phyloP scores from a whole-genome alignment of 2,797 vertebrate species.

The Antennarius maculatus region DNA sequence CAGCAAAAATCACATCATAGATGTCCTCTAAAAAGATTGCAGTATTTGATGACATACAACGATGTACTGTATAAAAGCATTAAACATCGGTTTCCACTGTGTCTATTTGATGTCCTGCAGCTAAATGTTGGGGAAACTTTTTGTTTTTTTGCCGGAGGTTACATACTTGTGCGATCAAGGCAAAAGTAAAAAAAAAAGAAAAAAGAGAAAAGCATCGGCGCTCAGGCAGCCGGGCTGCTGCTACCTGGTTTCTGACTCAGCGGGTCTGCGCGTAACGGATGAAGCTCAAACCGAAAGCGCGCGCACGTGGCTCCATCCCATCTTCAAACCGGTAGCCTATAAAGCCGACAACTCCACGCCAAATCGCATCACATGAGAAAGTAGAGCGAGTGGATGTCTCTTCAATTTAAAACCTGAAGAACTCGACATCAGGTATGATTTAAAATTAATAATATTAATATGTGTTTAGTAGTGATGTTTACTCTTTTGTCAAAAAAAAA shows the following conservation, averaged over 20 bases:
- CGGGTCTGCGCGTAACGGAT: constrained; percentile 33
- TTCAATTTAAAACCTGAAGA: constrained; percentile 19
- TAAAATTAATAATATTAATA: neutral
- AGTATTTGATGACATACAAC: neutral
- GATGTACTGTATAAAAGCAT: neutral
- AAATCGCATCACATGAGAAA: constrained; percentile 16
- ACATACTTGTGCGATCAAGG: neutral
- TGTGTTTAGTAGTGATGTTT: neutral
- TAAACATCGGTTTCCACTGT: neutral
- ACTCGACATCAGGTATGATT: constrained; percentile 52
- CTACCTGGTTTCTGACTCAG: constrained; percentile 65
- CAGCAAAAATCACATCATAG: neutral
- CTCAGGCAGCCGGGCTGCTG: constrained; percentile 32
- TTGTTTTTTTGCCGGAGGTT: no score
- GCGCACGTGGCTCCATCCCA: constrained; percentile 27
- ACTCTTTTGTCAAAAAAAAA: neutral
- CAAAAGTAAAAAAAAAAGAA: neutral
- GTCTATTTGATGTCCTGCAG: neutral
- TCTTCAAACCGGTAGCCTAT: constrained; percentile 3
- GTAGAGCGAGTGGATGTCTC: constrained; percentile 33
- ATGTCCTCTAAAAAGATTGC: neutral
- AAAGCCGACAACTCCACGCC: constrained; percentile 22
- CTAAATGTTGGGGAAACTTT: no score
- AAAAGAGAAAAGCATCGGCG: constrained; percentile 24
- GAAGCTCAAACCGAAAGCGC: constrained; percentile 21